Conservation (phyloP, 2,797 vertebrate species). For the Sebastes jordani region DNA sequence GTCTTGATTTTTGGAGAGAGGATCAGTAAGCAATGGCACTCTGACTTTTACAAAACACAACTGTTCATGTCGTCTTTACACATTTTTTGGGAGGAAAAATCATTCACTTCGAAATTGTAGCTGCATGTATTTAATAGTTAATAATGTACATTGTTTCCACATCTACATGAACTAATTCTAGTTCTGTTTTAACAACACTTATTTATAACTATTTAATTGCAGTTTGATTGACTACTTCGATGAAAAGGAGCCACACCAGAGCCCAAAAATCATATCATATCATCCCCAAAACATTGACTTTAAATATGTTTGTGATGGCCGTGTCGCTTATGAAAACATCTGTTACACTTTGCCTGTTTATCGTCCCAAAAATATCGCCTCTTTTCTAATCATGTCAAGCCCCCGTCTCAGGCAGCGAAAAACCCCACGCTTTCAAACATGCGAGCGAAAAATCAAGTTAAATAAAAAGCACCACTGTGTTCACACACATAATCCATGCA, state of each 20-base stretch:
- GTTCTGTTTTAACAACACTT: neutral
- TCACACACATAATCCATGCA: conserved; percentile 94
- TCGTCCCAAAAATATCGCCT: conserved; percentile 90
- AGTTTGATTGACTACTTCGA: conserved; percentile 1
- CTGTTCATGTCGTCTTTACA: neutral
- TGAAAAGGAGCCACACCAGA: neutral
- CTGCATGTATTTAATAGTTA: neutral
- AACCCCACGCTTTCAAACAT: conserved; percentile 87
- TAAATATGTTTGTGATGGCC: conserved; percentile 63
- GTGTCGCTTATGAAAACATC: conserved; percentile 72
- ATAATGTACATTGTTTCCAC: neutral
- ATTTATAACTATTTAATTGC: neutral
- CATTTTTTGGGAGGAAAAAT: neutral
- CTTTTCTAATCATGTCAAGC: conserved; percentile 86
- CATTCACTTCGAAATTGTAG: neutral
- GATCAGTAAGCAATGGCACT: conserved; percentile 32
- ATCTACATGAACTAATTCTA: neutral
- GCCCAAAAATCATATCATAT: conserved; percentile 39
- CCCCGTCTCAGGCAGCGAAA: conserved; percentile 85
- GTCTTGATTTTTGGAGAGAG: conserved; percentile 54
- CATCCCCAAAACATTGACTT: conserved; percentile 47
- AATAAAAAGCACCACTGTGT: conserved; percentile 97
- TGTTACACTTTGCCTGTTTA: conserved; percentile 83
- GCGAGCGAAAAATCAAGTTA: conserved; percentile 86
- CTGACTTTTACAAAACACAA: conserved; percentile 43